Evolutionary conservation across 2,888 invertebrate genomes (phyloP).

Genomic region (Lutraria lutraria): DNA sequence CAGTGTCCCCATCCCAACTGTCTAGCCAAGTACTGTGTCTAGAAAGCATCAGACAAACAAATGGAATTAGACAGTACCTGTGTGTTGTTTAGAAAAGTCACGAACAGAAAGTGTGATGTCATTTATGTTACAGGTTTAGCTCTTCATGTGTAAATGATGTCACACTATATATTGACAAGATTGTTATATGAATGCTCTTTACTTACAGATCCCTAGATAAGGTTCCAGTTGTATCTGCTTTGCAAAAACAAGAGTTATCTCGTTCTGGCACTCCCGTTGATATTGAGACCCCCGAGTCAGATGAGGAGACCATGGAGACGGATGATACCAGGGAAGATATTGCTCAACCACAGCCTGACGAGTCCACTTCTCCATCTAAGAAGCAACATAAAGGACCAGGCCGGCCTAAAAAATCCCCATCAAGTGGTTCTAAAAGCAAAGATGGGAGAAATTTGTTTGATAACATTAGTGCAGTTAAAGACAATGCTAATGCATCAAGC

Average conservation of each 20-base stretch:
- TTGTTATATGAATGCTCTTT: background rate
- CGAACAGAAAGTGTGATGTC: too few species aligned
- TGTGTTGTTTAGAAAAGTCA: too few species aligned
- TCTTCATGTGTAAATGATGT: too few species aligned
- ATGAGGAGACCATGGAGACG: conserved; percentile 52
- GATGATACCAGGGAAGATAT: conserved; percentile 45
- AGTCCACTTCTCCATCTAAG: conserved; percentile 46
- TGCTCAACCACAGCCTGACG: conserved; percentile 22
- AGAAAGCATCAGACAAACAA: too few species aligned
- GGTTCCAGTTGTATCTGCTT: background rate
- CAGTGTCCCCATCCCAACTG: too few species aligned
- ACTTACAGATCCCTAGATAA: background rate
- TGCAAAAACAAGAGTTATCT: conserved; percentile 14
- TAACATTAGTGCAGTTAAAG: conserved; percentile 44
- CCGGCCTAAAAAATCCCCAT: conserved; percentile 35
- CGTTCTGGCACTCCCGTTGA: conserved; percentile 50
- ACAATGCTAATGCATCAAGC: conserved; percentile 24
- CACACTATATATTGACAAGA: too few species aligned
- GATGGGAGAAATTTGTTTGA: conserved; percentile 62
- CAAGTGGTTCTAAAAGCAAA: background rate
- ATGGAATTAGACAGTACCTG: too few species aligned
- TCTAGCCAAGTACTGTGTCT: too few species aligned
- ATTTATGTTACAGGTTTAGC: too few species aligned
- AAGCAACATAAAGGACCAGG: conserved; percentile 34
- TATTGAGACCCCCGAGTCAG: conserved; percentile 52